Evolutionary conservation across 2,888 invertebrate genomes (phyloP), one percentile per base, ranked within the genome.

Genomic region (Rhimphoctona megacephalus): DNA sequence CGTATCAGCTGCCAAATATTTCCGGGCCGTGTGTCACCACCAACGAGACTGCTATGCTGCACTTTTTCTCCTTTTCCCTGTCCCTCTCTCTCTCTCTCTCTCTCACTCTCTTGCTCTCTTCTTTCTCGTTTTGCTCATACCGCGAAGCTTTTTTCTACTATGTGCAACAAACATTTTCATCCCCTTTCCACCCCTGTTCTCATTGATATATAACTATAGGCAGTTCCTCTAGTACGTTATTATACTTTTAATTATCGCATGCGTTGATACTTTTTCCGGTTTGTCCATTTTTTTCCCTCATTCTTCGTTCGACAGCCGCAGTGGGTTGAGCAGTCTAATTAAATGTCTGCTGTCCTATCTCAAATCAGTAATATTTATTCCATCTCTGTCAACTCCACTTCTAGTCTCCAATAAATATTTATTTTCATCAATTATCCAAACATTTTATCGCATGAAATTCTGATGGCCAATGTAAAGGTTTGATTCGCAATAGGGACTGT

Each of bases 1-100:
- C 91, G 91, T 92, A 94, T 94, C 93, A 92, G 90, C 93, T 94
- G 94, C 93, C 94, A 93, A 94, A 93, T 93, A 93, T 93, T 93
- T 94, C 92, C 94, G 92, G 90, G 86, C 91, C 87, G 87, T 88
- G 88, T 92, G 92, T 93, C 92, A 92, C 91, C 90, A 90, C 87
- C 89, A 79, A 69, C 69, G 74, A 81, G 64, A 83, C 69, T 85
- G 72, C 83, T 70, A 54, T 52, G 39, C 72, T 49, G 72, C 49
- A 79, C 69, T 79, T 73, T 81, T 57, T 46, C 73, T 81, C 72
- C 79, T 85, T 82, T 84, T 84, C 83, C 77, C 80, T 82, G 70
- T 86, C 87, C 85, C 85, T 73, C 54, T 54, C 54, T 22, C 8
- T n/a, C 22, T 54, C 54, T 54, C 81, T 77, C 61, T 82, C 8